Percentiles rank a stretch among this genome's conserved stretches.
Conservation (phyloP, 2,888 invertebrate genomes). For the Platycnemis pennipes region DNA sequence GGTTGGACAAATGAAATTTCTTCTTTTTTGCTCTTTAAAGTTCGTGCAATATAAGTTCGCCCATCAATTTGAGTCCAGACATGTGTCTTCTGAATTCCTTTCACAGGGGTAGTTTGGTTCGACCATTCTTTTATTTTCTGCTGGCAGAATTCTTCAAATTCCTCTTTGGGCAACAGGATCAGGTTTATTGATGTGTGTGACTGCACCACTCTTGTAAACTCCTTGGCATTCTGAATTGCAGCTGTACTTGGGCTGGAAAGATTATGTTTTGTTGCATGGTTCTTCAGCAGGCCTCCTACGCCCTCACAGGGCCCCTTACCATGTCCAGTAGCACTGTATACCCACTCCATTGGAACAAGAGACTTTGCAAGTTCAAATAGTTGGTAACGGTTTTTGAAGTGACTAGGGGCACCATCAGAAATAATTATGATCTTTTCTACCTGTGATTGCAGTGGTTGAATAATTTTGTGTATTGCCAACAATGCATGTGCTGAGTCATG, state of each 20-base stretch:
- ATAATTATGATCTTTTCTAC: background rate
- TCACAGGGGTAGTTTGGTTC: background rate
- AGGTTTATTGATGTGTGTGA: background rate
- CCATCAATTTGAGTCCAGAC: too few species aligned
- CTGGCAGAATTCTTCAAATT: background rate
- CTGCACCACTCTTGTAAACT: background rate
- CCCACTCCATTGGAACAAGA: too few species aligned
- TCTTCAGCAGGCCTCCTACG: too few species aligned
- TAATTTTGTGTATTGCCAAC: background rate
- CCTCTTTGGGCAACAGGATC: background rate
- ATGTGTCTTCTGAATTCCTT: background rate
- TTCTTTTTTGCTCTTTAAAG: background rate
- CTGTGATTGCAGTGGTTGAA: background rate
- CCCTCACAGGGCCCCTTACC: too few species aligned
- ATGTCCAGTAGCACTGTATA: too few species aligned
- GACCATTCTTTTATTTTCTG: background rate
- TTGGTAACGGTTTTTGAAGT: background rate
- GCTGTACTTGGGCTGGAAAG: too few species aligned
- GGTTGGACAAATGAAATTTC: background rate
- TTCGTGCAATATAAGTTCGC: background rate
- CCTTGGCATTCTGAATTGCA: too few species aligned
- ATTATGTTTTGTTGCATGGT: too few species aligned
- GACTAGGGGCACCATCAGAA: background rate
- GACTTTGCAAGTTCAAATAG: background rate
- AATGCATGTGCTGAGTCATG: background rate